These are phyloP conservation scores for Drosophila conformis DNA, from an alignment of 2,888 invertebrate species.

Conservation along the genomic window DNA sequence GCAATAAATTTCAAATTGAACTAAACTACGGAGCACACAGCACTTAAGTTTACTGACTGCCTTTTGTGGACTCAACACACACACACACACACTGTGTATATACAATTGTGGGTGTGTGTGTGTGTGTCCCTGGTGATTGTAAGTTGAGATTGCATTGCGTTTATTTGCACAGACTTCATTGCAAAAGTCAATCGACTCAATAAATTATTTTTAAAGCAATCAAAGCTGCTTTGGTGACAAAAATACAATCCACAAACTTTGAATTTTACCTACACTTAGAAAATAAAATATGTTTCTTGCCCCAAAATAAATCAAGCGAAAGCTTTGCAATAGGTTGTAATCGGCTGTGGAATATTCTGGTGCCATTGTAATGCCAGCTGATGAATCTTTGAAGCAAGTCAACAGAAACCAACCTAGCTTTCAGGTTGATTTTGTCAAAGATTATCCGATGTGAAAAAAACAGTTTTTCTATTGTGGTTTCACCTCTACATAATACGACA, in stretches of 20 bases:
- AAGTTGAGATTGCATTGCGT: slow-evolving; percentile 75
- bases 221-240: slow-evolving; percentile 72
- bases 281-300: not conserved
- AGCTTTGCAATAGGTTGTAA: not conserved
- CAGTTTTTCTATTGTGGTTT: not conserved
- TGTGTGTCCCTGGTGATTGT: slow-evolving; percentile 58
- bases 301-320: not conserved
- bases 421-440: not conserved
- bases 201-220: slow-evolving; percentile 82
- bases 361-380: not conserved
- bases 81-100: slow-evolving; percentile 7
- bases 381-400: not conserved
- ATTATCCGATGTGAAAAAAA: not conserved
- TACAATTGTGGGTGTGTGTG: slow-evolving; percentile 1
- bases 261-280: slow-evolving; percentile 11
- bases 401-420: not conserved
- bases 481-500: not conserved
- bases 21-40: slow-evolving; percentile 54
- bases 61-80: slow-evolving; percentile 65
- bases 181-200: slow-evolving; percentile 80
- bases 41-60: slow-evolving; percentile 56
- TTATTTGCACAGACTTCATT: slow-evolving; percentile 74
- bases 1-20: slow-evolving; percentile 80
- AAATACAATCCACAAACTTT: slow-evolving; percentile 64
- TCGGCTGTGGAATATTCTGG: too few relatives aligned